Evolutionary conservation across 2,888 invertebrate species (phyloP), one percentile per base, ranked within the genome.

Genomic region (Lithophane semibrunnea): DNA sequence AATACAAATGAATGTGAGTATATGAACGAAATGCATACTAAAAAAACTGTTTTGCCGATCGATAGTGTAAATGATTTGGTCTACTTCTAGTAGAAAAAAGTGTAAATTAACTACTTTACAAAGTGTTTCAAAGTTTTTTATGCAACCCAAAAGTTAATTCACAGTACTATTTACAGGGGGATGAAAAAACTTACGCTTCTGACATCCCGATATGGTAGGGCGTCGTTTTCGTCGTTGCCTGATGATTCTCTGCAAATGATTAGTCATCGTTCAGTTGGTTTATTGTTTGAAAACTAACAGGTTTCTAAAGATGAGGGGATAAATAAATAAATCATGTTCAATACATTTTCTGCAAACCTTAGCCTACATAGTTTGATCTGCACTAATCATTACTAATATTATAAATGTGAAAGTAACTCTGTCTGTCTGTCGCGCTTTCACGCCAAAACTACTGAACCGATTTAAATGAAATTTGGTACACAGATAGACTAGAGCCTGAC

Each of bases 201-300:
- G 68, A 98, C 98, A 81, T 97, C 98, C 89, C 98, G 98, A 92
- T 98, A 98, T 60, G 98, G 98, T 84, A 99, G 96, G 83, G 98
- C 98, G 95, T 99, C 99, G 85, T 98, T 98, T 96, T 99, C 99
- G 90, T 99, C 99, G 90, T 98, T 99, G 82, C 98, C 98, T 47
- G 98, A 98, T 94, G 98, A 98, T 95, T 99, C 98, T 77, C 99
- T 99, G 95, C 13, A 79, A 88, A 64, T 63, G 24, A 58, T 75
- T 75, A 24, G 29, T 52, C 37, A 37, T 68, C 97, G 44, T 67
- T 61, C 21, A 75, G 8, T 37, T 37, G 37, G 37, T 68, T 37
- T 16, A 52, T 16, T 52, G 21, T 54, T 10, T 9, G 1, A 37
- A 37, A 67, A 37, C 13, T 9, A 67, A 54, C 7, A n/a, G 9